Conservation (phyloP, 1,140 invertebrate genomes). For the Bombus impatiens region DNA sequence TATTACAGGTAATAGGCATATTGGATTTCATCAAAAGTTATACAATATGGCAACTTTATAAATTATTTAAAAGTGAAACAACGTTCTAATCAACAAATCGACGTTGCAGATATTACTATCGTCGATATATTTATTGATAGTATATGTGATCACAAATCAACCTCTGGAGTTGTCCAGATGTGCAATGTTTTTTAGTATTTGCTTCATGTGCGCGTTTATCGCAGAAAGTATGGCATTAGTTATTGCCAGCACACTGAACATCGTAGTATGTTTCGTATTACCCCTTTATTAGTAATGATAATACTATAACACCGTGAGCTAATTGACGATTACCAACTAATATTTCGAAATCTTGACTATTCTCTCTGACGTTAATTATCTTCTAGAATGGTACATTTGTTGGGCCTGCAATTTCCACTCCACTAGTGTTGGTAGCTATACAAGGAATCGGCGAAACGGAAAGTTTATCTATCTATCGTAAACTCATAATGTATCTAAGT, state of each 20-base stretch:
- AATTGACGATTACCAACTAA: not conserved
- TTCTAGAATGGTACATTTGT: constrained; percentile 91
- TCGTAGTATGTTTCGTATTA: constrained; percentile 85
- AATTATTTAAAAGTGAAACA: not conserved
- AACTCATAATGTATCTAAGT: constrained; percentile 91
- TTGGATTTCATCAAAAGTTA: not conserved
- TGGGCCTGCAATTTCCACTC: constrained; percentile 88
- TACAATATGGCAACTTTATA: not conserved
- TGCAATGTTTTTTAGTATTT: constrained; percentile 86
- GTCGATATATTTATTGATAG: constrained; percentile 90
- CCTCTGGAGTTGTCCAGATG: constrained; percentile 90
- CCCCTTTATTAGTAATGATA: not conserved
- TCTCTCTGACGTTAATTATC: not conserved
- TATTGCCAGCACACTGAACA: constrained; percentile 87
- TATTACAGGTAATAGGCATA: constrained; percentile 82
- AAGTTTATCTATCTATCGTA: constrained; percentile 86
- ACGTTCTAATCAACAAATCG: not conserved
- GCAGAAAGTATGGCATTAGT: constrained; percentile 89
- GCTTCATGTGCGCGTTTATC: constrained; percentile 87
- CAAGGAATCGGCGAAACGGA: constrained; percentile 88
- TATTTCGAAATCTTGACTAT: no score
- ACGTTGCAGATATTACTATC: constrained; percentile 87
- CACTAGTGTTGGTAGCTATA: constrained; percentile 89
- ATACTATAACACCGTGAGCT: not conserved
- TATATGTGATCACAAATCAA: constrained; percentile 93